phyloP scores from a whole-genome alignment of 1,140 invertebrate species.

The Drosophila navojoa region DNA sequence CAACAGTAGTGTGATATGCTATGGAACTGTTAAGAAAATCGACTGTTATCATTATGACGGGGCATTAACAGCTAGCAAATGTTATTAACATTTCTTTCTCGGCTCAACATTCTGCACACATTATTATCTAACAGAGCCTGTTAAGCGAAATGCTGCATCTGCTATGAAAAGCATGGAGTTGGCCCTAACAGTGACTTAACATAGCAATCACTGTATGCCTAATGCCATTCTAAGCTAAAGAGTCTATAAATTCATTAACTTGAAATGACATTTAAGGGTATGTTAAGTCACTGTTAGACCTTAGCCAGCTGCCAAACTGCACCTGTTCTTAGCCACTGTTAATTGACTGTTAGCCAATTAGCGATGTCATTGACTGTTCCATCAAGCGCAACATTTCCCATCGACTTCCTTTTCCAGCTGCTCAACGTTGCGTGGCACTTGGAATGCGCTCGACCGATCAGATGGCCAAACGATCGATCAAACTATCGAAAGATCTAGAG shows the following conservation, averaged over 20 bases:
- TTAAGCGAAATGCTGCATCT: not conserved
- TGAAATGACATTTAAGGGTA: too few relatives aligned
- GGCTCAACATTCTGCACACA: not conserved
- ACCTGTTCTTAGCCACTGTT: not conserved
- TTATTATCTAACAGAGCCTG: not conserved
- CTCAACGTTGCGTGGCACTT: slow-evolving; percentile 41
- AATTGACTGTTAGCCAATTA: slow-evolving; percentile 5
- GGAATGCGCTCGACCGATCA: slow-evolving; percentile 11
- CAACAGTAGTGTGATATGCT: not conserved
- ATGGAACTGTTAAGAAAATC: not conserved
- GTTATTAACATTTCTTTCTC: not conserved
- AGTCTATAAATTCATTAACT: too few relatives aligned
- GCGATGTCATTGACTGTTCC: slow-evolving; percentile 21
- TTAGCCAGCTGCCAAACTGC: not conserved
- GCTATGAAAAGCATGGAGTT: too few relatives aligned
- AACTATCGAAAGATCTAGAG: not conserved
- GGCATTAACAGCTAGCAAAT: not conserved
- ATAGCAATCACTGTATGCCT: too few relatives aligned
- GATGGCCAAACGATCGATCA: not conserved
- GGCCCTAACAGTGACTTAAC: too few relatives aligned
- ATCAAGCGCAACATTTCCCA: not conserved
- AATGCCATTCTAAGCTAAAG: too few relatives aligned
- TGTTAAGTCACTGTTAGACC: slow-evolving; percentile 1
- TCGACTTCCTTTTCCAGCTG: slow-evolving; percentile 14
- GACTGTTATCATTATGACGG: not conserved